Evolutionary conservation across 2,797 vertebrate genomes (phyloP).

Genomic region (Tachyglossus aculeatus): DNA sequence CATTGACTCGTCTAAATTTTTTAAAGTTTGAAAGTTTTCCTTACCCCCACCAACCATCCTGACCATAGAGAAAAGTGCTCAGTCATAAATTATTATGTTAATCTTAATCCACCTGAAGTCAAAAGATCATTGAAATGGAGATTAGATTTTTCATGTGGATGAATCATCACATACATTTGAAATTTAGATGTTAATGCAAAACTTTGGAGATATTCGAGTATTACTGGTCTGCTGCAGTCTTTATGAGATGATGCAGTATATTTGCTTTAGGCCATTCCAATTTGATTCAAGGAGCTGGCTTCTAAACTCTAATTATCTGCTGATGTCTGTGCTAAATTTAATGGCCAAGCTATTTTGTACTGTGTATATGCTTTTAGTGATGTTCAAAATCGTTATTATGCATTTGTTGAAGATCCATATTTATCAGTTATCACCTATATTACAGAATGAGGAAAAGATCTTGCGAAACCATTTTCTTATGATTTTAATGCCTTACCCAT

Average conservation of each 20-base stretch:
- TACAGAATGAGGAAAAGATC: background rate
- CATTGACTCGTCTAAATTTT: too few species aligned
- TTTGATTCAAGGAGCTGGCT: background rate
- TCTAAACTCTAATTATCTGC: conserved; percentile 6
- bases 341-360: background rate
- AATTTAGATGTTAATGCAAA: conserved; percentile 1
- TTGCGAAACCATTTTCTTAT: background rate
- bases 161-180: background rate
- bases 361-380: background rate
- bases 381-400: background rate
- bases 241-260: background rate
- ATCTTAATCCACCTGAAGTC: background rate
- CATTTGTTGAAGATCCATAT: background rate
- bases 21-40: too few species aligned
- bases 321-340: background rate
- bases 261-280: background rate
- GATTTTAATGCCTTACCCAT: background rate
- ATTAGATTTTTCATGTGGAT: background rate
- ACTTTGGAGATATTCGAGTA: background rate
- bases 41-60: too few species aligned
- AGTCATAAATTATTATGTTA: background rate
- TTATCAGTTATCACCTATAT: conserved; percentile 10
- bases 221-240: background rate
- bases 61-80: too few species aligned
- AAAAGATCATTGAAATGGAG: background rate